Evolutionary conservation across 2,797 vertebrate species (phyloP).

Genomic region (Sebastes elongatus): DNA sequence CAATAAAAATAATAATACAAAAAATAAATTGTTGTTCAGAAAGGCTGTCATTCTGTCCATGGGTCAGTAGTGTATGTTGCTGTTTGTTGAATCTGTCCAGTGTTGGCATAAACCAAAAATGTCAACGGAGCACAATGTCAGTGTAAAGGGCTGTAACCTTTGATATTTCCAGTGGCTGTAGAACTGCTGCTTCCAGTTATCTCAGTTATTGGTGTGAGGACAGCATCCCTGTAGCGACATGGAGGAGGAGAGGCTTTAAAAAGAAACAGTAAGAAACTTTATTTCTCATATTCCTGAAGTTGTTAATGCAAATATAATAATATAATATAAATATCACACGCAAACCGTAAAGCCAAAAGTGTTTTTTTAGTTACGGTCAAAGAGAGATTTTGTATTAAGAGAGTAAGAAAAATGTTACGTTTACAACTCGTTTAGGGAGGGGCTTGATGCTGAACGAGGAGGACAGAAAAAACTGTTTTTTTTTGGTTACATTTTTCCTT

Average conservation of each 20-base stretch:
- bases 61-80: neutral
- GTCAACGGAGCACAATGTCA: neutral
- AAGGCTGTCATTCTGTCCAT: no score
- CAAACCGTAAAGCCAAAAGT: no score
- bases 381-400: neutral
- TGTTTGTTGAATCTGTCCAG: neutral
- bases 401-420: neutral
- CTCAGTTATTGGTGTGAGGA: no score
- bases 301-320: neutral
- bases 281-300: no score
- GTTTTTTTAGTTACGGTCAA: neutral
- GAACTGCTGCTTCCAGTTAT: neutral
- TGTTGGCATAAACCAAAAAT: neutral
- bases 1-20: no score
- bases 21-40: no score
- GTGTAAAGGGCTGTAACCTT: neutral
- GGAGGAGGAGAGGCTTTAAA: no score
- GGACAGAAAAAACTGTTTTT: no score
- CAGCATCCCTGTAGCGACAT: no score
- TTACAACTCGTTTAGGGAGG: neutral
- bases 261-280: no score
- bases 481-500: no score
- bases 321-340: no score
- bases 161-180: neutral
- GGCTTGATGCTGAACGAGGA: neutral